These are phyloP conservation scores for Cydia pomonella DNA, from an alignment of 1,140 invertebrate genomes.

Conservation along the genomic window DNA sequence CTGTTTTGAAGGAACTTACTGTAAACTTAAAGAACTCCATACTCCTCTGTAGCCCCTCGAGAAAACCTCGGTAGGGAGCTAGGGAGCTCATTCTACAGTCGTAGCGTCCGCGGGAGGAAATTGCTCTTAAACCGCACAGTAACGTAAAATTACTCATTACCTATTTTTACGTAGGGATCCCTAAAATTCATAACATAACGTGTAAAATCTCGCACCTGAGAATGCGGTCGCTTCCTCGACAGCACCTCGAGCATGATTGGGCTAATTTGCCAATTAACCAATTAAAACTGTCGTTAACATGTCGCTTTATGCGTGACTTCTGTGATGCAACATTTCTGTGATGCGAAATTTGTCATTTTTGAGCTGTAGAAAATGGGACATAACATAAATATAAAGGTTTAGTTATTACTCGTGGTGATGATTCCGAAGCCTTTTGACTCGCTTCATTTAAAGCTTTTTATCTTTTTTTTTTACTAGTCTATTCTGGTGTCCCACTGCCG, in stretches of 20 bases:
- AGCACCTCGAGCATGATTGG: slow-evolving; percentile 12
- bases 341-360: neutral
- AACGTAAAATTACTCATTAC: neutral
- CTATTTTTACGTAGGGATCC: neutral
- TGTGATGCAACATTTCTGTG: slow-evolving; percentile 10
- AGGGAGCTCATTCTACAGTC: no score
- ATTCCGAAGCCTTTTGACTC: no score
- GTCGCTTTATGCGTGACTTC: slow-evolving; percentile 14
- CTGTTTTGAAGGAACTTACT: no score
- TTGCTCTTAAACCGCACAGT: neutral
- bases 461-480: no score
- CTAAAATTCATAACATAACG: slow-evolving; percentile 22
- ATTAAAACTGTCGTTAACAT: slow-evolving; percentile 21
- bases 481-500: no score
- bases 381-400: neutral
- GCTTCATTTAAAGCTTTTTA: no score
- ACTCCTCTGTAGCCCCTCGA: no score
- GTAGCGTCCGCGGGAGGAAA: no score
- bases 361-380: neutral
- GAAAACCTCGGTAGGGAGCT: no score
- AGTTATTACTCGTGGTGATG: neutral
- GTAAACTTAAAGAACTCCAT: no score
- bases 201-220: slow-evolving; percentile 35
- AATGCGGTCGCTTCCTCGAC: slow-evolving; percentile 34
- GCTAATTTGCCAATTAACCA: slow-evolving; percentile 22